Evolutionary conservation across 1,140 invertebrate species (phyloP).

Genomic region (Arion vulgaris): DNA sequence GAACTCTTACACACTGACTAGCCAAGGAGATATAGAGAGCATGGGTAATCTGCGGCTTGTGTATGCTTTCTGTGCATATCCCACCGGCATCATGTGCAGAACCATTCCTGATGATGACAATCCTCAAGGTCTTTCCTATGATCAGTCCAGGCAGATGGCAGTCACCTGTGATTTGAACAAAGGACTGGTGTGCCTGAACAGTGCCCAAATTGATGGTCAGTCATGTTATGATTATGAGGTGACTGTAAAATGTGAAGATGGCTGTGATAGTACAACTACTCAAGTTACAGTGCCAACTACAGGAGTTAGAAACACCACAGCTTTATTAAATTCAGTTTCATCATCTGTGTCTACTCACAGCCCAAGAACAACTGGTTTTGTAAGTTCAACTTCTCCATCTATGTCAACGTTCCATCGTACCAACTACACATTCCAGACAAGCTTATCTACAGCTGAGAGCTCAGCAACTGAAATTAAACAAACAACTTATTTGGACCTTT

Average conservation of each 20-base stretch:
- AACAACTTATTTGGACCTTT: background rate
- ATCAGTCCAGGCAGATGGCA: conserved; percentile 39
- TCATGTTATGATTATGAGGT: conserved; percentile 60
- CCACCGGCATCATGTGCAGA: conserved; percentile 11
- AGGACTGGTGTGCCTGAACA: conserved; percentile 58
- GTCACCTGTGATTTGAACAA: conserved; percentile 58
- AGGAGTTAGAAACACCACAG: background rate
- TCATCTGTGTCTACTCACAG: background rate
- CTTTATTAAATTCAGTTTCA: conserved; percentile 1
- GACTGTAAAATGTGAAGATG: conserved; percentile 56
- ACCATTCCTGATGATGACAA: background rate
- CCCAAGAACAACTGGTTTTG: conserved; percentile 12
- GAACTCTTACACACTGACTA: conserved; percentile 73
- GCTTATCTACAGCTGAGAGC: background rate
- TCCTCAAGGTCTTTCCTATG: background rate
- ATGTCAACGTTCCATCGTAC: background rate
- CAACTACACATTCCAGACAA: background rate
- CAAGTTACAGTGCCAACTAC: conserved; percentile 20
- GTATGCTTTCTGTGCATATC: conserved; percentile 41
- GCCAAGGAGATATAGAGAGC: conserved; percentile 50
- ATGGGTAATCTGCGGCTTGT: conserved; percentile 51
- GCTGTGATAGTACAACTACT: conserved; percentile 37
- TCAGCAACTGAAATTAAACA: background rate
- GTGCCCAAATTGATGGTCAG: conserved; percentile 42
- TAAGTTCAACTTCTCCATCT: background rate